phyloP scores from a whole-genome alignment of 2,797 vertebrate genomes.

The Staurois parvus region DNA sequence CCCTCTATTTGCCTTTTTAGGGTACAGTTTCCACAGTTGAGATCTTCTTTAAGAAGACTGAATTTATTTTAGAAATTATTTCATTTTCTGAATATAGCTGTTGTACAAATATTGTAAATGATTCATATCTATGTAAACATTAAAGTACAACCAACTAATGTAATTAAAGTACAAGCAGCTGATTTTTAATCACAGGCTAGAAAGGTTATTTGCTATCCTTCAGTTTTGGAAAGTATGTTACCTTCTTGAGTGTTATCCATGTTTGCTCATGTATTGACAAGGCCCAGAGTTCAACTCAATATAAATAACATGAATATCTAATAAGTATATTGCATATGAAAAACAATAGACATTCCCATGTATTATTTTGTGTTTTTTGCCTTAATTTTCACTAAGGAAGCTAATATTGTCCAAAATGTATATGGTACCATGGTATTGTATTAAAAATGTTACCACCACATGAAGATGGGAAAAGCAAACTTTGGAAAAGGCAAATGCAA shows the following conservation, averaged over 20 bases:
- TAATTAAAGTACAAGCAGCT: conserved; percentile 25
- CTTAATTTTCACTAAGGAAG: too few species aligned
- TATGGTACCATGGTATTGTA: too few species aligned
- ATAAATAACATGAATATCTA: background rate
- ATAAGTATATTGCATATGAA: background rate
- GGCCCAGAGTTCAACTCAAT: background rate
- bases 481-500: too few species aligned
- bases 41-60: background rate
- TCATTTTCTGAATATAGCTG: conserved; percentile 21
- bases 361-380: too few species aligned
- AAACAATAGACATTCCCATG: too few species aligned
- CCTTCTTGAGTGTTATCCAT: background rate
- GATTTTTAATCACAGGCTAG: background rate
- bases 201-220: background rate
- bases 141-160: background rate
- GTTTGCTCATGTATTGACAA: background rate
- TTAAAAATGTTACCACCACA: too few species aligned
- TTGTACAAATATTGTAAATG: background rate
- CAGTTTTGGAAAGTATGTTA: conserved; percentile 19
- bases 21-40: too few species aligned
- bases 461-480: too few species aligned
- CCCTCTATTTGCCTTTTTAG: too few species aligned
- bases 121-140: background rate
- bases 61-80: background rate
- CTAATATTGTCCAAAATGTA: too few species aligned